Percentiles rank a stretch among this genome's conserved stretches.
phyloP scores from a whole-genome alignment of 23 tunicate genomes.

The Phallusia fumigata region DNA sequence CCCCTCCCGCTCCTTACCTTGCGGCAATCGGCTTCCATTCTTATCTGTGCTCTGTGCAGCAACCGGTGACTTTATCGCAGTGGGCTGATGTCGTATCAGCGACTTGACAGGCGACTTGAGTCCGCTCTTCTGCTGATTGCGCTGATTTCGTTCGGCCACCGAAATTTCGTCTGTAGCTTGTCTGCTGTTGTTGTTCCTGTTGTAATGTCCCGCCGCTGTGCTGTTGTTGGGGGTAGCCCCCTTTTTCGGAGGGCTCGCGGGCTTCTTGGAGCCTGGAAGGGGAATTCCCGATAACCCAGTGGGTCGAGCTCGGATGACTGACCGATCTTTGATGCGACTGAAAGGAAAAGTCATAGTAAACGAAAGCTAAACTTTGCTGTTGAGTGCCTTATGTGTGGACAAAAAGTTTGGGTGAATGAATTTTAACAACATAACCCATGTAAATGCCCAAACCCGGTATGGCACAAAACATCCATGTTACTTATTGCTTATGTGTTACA shows the following conservation, averaged over 20 bases:
- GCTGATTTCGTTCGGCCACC: constrained; percentile 52
- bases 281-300: constrained; percentile 68
- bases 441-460: too few relatives aligned
- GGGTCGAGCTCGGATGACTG: constrained; percentile 55
- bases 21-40: constrained; percentile 3
- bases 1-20: constrained; percentile 7
- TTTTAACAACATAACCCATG: too few relatives aligned
- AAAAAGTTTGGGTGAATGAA: too few relatives aligned
- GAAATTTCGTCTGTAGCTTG: background rate
- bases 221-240: background rate
- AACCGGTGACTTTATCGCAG: background rate
- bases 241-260: constrained; percentile 7
- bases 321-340: constrained; percentile 66
- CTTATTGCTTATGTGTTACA: too few relatives aligned
- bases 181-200: constrained; percentile 31
- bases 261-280: constrained; percentile 67
- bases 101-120: constrained; percentile 56
- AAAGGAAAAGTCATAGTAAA: constrained; percentile 18
- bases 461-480: too few relatives aligned
- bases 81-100: constrained; percentile 43
- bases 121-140: constrained; percentile 47
- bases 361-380: too few relatives aligned
- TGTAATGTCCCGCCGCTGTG: background rate
- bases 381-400: too few relatives aligned
- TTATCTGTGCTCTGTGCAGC: constrained; percentile 7